Base-by-base conservation (phyloP, 2,113 vertebrate species). In the Nothoprocta pentlandii region DNA sequence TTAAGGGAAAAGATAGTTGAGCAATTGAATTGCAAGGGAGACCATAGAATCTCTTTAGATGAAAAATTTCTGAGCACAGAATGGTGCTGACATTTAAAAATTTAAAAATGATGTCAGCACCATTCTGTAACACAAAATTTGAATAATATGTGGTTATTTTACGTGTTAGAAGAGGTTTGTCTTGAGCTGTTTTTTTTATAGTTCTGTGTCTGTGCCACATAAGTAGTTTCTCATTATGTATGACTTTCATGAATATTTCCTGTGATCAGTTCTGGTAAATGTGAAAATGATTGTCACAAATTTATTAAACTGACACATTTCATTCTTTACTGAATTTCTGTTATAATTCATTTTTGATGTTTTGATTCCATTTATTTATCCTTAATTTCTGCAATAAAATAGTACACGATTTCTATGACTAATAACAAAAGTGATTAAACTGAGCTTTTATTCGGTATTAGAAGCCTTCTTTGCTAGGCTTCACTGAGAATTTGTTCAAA, bases 351-450 rank as follows among this genome's bases (percentile, higher is more conserved):
- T 4, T 94, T 66, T 95, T 49, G 80, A 36, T 1, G 1, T 69
- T 87, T 96, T 94, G 90, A 34, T 95, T 92, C 62, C 67, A 13
- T 94, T 79, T 77, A 63, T 19, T 81, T 91, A 89, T 95, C 47
- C 80, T 51, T 49, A 91, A 92, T 93, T 93, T 70, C 47, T 62
- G 47, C 59, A 68, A 61, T 81, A 68, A 83, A 92, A 28, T 8
- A 88, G 42, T 86, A 9, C 51, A 83, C 6, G 3, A 61, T 83
- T 89, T 90, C 61, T 93, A 2, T 12, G 13, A 59, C 41, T 77
- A 13, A 42, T 30, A 76, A 85, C 87, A 47, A 9, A 5, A 2
- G 4, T 77, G 34, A 79, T 41, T 66, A 89, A 95, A 84, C 41
- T 12, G n/a, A 67, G 17, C 7, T 54, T 79, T 32, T 81, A 32